A percentile compares a stretch with the other conserved stretches of the same genome.
Conservation (phyloP, 2,888 invertebrate species). For the Tanytarsus gracilentus region DNA sequence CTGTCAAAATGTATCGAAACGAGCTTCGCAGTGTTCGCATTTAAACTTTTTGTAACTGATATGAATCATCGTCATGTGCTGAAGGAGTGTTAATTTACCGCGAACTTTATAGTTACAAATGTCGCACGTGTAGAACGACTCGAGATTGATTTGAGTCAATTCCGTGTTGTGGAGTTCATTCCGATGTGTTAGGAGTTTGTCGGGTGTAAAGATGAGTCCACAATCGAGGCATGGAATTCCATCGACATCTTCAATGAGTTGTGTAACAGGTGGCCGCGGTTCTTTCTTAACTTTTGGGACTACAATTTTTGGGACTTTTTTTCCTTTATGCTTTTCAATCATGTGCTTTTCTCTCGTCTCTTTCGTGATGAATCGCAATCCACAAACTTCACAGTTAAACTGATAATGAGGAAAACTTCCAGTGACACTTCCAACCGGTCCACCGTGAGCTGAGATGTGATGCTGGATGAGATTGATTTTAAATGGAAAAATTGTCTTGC, state of each 20-base stretch:
- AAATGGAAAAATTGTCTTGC: neutral
- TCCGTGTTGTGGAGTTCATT: neutral
- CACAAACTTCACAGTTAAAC: neutral
- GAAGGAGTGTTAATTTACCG: neutral
- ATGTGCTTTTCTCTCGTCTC: neutral
- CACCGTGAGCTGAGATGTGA: neutral
- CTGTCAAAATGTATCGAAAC: neutral
- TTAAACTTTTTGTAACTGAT: neutral
- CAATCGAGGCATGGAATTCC: conserved; percentile 1
- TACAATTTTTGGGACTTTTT: neutral
- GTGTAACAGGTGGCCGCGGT: neutral
- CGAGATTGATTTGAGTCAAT: neutral
- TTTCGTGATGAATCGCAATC: neutral
- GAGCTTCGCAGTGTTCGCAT: neutral
- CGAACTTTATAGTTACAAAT: neutral
- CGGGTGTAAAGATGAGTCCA: neutral
- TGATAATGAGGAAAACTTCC: neutral
- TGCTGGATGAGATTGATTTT: neutral
- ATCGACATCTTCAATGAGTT: neutral
- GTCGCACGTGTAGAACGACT: neutral
- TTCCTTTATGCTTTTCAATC: neutral
- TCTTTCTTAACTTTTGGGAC: neutral
- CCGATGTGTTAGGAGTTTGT: neutral
- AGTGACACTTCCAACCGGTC: neutral
- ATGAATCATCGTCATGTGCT: neutral